These are phyloP conservation scores for Allygus modestus DNA, from an alignment of 2,888 invertebrate genomes.

Conservation along the genomic window DNA sequence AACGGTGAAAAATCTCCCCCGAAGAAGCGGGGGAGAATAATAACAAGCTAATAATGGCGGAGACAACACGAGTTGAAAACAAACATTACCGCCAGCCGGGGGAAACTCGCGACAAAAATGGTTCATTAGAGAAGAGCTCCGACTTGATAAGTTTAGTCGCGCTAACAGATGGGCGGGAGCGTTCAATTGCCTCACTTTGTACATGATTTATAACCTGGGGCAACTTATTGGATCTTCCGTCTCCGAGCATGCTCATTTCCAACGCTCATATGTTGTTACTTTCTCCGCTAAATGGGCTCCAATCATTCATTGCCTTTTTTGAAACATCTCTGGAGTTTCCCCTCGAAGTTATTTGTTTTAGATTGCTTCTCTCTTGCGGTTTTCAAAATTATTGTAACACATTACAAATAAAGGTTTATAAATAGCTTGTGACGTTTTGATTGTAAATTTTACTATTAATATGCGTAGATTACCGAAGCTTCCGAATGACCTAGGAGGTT, in stretches of 20 bases:
- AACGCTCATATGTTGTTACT: conserved; percentile 32
- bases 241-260: neutral
- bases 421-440: too few species aligned
- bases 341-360: neutral
- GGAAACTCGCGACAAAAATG: conserved; percentile 51
- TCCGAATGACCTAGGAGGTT: too few species aligned
- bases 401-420: too few species aligned
- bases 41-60: conserved; percentile 57
- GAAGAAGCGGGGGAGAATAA: conserved; percentile 39
- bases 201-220: conserved; percentile 50
- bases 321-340: neutral
- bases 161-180: conserved; percentile 48
- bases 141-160: conserved; percentile 54
- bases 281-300: conserved; percentile 10
- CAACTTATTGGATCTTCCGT: conserved; percentile 46
- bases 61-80: conserved; percentile 56
- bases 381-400: too few species aligned
- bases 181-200: conserved; percentile 44
- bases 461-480: too few species aligned
- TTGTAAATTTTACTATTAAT: too few species aligned
- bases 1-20: conserved; percentile 46
- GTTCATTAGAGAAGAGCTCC: conserved; percentile 53
- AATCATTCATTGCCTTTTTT: conserved; percentile 37
- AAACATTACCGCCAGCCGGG: conserved; percentile 57
- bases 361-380: neutral